Base-by-base conservation (phyloP, 1,140 invertebrate species). In the Dinoponera quadriceps region DNA sequence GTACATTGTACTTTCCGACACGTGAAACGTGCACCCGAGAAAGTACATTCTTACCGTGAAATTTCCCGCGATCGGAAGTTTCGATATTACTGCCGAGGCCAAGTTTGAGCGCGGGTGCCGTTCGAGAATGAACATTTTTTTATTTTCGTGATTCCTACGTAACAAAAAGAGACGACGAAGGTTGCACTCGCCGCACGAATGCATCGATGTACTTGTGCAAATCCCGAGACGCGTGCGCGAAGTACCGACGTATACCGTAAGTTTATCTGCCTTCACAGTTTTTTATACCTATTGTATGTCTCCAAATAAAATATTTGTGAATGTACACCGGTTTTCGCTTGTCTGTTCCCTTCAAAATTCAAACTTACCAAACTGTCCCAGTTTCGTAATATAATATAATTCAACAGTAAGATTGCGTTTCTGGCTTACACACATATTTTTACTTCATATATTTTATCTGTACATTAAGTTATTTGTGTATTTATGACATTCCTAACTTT, bases 251-350 rank as follows among this genome's bases (percentile, higher is more conserved):
- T 29, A 29, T 83, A 78, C 29, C 66, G 54, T 68, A 68, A 49
- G 13, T 51, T 57, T 57, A 27, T 22, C 13, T 82, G 13, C 59
- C 81, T 49, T 71, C 69, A 59, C 72, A 77, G 38, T 84, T 84
- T 74, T 65, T 74, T 60, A 18, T 72, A 55, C 7, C 48, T 51
- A 66, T 57, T 63, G 25, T 54, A 62, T 9, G 38, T 80, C 73
- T 78, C 78, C 5, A 16, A 84, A 84, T 85, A 85, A 85, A 85
- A 85, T 5, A 84, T 73, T 68, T 85, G 13, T 57, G 13, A 22
- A 14, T 59, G 3, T 80, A 55, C 3, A 33, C 5, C 29, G 2
- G 5, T 16, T 68, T 55, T 2, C 14, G 18, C 48, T 20, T 33
- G 14, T 13, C 18, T 65, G 13, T 33, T 51, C 38, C 16, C 13